Conservation (phyloP, 30 jellyfish, hydroid and myxozoan species). For the Sanderia malayensis region DNA sequence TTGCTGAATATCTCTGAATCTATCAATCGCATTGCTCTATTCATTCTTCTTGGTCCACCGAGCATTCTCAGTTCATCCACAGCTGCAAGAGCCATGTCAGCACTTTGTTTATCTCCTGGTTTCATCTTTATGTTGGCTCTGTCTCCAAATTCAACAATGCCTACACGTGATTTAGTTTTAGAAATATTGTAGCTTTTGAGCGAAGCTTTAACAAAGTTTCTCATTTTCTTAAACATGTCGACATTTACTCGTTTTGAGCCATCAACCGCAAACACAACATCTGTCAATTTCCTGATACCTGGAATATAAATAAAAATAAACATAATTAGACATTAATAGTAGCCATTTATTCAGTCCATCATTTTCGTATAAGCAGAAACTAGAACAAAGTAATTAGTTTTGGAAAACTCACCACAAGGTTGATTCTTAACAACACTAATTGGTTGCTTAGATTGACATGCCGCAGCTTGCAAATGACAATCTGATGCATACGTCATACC, state of each 20-base stretch:
- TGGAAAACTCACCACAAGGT: slow-evolving; percentile 76
- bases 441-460: slow-evolving; percentile 53
- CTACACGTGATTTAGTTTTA: slow-evolving; percentile 28
- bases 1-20: slow-evolving; percentile 33
- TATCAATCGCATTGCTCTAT: slow-evolving; percentile 45
- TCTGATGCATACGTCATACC: slow-evolving; percentile 70
- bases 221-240: slow-evolving; percentile 29
- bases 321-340: neutral
- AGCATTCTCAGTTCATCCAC: slow-evolving; percentile 23
- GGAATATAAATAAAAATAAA: neutral
- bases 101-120: slow-evolving; percentile 1
- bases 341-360: neutral
- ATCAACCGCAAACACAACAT: slow-evolving; percentile 39
- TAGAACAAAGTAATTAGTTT: neutral
- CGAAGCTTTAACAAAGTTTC: slow-evolving; percentile 33
- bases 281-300: slow-evolving; percentile 8
- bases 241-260: slow-evolving; percentile 33
- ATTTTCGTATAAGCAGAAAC: neutral
- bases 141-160: slow-evolving; percentile 38
- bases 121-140: slow-evolving; percentile 7
- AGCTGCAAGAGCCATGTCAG: neutral
- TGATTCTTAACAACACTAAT: slow-evolving; percentile 34
- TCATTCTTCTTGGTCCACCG: slow-evolving; percentile 79
- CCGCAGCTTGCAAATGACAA: slow-evolving; percentile 44
- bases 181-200: slow-evolving; percentile 54